Evolutionary conservation across 2,888 invertebrate genomes (phyloP).

Genomic region (Anodontia alba): DNA sequence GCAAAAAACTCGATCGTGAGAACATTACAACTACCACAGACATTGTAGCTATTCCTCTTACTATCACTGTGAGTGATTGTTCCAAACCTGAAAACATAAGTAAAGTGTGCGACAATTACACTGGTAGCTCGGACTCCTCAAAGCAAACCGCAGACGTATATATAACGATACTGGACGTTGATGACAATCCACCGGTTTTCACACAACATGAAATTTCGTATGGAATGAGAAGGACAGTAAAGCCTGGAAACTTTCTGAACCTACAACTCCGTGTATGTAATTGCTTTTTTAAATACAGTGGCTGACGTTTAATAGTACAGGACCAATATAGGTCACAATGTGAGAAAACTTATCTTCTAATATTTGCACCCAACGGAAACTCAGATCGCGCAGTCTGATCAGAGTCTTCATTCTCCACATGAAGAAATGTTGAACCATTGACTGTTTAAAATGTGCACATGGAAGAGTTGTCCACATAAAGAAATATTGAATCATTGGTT

Average conservation of each 20-base stretch:
- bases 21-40: neutral
- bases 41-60: neutral
- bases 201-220: slow-evolving; percentile 28
- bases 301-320: too few species aligned
- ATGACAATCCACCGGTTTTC: slow-evolving; percentile 56
- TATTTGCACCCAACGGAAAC: too few species aligned
- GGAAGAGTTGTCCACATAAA: too few species aligned
- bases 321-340: too few species aligned
- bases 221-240: slow-evolving; percentile 51
- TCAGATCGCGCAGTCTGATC: too few species aligned
- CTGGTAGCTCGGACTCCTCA: neutral
- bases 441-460: too few species aligned
- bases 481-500: too few species aligned
- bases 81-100: slow-evolving; percentile 3
- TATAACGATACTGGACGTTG: slow-evolving; percentile 31
- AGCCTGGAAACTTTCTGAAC: slow-evolving; percentile 30
- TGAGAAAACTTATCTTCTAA: too few species aligned
- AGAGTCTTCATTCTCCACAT: too few species aligned
- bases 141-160: neutral
- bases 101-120: slow-evolving; percentile 4
- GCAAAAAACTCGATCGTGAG: neutral
- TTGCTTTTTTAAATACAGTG: neutral
- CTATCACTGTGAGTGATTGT: slow-evolving; percentile 5
- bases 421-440: too few species aligned
- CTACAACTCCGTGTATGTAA: slow-evolving; percentile 43